phyloP scores from a whole-genome alignment of 2,797 vertebrate genomes.

The Galaxias olidus region DNA sequence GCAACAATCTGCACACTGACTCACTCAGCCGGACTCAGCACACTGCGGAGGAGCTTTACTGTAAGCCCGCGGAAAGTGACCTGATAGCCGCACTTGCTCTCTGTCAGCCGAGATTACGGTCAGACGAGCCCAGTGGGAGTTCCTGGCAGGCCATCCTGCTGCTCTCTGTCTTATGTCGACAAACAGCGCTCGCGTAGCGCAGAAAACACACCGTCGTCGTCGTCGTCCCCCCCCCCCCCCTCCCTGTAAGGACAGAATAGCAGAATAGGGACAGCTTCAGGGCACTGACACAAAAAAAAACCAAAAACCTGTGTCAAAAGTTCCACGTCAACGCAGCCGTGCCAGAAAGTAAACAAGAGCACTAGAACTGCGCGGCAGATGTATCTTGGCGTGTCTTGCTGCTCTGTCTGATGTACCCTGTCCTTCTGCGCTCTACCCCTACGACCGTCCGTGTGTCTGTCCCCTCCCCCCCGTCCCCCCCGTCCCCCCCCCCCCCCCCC shows the following conservation, averaged over 20 bases:
- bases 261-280: slow-evolving; percentile 70
- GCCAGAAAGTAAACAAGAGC: slow-evolving; percentile 57
- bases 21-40: background rate
- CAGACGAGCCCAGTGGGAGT: slow-evolving; percentile 67
- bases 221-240: background rate
- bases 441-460: slow-evolving; percentile 46
- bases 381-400: slow-evolving; percentile 50
- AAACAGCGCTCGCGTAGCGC: slow-evolving; percentile 65
- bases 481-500: slow-evolving; percentile 46
- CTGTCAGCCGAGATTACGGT: slow-evolving; percentile 79
- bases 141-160: slow-evolving; percentile 62
- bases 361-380: slow-evolving; percentile 46
- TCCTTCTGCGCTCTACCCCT: slow-evolving; percentile 57
- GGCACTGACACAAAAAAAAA: slow-evolving; percentile 42
- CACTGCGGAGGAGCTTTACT: slow-evolving; percentile 58
- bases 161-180: slow-evolving; percentile 66
- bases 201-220: slow-evolving; percentile 67
- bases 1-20: background rate
- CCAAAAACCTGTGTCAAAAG: slow-evolving; percentile 45
- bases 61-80: slow-evolving; percentile 71
- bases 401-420: slow-evolving; percentile 57
- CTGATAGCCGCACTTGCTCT: slow-evolving; percentile 76
- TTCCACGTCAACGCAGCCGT: slow-evolving; percentile 63
- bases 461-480: slow-evolving; percentile 46
- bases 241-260: slow-evolving; percentile 70